Evolutionary conservation across 2,888 invertebrate species (phyloP), one percentile per base, ranked within the genome.

Genomic region (Gibbula magus): DNA sequence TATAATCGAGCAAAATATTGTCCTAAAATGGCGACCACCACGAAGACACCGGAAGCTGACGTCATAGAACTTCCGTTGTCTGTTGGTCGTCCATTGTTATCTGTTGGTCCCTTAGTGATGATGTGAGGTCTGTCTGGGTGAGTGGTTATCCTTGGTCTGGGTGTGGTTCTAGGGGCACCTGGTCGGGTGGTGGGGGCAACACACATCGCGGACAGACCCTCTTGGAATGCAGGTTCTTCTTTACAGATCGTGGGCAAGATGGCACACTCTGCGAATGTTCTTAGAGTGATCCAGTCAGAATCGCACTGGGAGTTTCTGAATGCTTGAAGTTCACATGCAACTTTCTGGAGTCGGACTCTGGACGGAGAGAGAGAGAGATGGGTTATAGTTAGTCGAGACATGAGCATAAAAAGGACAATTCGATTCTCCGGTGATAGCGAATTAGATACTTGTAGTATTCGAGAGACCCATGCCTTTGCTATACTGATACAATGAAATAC

Each of bases 291-390:
- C 13, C 70, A 4, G 2, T 70, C 20, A 5, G 56, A 52, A 2
- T 67, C 79, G 70, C 84, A 84, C 16, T 45, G 10, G 1, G 81
- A 35, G 74, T 79, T 73, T 16, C 20, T 35, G 52, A 52, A 83
- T 22, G 81, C 81, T 25, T 73, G 51, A 75, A 81, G 81, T 67
- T 84, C 82, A 52, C 84, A 84, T 76, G 78, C 80, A 22, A 84
- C 80, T 22, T 82, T 80, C 56, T 80, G 80, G 53, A 84, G 75
- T 45, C 80, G 81, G 10, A 78, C 70, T 52, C 84, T 84, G 79
- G 16, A 13, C 2, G 20, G 35, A 7, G 20, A 35, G 7, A 18
- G 18, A 22, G 20, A 56, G 56, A 56, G 2, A 56, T 13, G n/a
- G 56, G 20, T 56, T 56, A 25, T 56, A 25, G 25, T 56, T 56